Evolutionary conservation across 2,888 invertebrate genomes (phyloP).

Genomic region (Microplitis manilae): DNA sequence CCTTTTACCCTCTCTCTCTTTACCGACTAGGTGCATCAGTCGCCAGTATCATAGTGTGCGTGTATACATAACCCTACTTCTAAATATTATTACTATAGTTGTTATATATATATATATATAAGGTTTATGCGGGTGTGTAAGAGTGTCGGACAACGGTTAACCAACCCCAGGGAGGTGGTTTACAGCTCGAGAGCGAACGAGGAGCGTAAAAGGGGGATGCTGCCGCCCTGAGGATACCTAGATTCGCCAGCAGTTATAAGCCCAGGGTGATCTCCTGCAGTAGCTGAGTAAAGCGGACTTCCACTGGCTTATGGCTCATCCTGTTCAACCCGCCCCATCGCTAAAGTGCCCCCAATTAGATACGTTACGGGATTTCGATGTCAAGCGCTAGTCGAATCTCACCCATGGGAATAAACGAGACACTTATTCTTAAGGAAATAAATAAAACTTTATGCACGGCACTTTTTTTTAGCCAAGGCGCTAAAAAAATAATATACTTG

Average conservation of each 20-base stretch:
- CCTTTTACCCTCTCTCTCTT: conserved; percentile 23
- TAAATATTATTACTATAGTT: conserved; percentile 37
- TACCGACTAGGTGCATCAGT: background rate
- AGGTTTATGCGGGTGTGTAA: conserved; percentile 7
- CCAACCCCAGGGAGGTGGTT: conserved; percentile 38
- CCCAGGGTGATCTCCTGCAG: conserved; percentile 66
- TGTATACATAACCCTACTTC: conserved; percentile 37
- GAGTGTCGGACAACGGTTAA: conserved; percentile 42
- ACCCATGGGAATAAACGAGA: conserved; percentile 56
- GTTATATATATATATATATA: conserved; percentile 43
- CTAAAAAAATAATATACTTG: background rate
- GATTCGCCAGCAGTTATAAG: conserved; percentile 64
- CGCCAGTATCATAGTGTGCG: conserved; percentile 29
- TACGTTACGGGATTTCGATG: conserved; percentile 70
- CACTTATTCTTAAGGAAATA: conserved; percentile 22
- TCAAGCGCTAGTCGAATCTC: conserved; percentile 60
- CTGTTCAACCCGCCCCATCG: conserved; percentile 59
- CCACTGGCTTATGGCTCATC: conserved; percentile 62
- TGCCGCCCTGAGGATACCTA: conserved; percentile 30
- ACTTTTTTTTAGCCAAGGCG: background rate
- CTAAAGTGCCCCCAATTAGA: conserved; percentile 71
- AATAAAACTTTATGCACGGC: background rate
- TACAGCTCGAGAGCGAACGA: conserved; percentile 26
- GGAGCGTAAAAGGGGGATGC: conserved; percentile 46
- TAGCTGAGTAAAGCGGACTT: conserved; percentile 40